phyloP scores from a whole-genome alignment of 2,888 invertebrate genomes.

The Drosophila meridiana region DNA sequence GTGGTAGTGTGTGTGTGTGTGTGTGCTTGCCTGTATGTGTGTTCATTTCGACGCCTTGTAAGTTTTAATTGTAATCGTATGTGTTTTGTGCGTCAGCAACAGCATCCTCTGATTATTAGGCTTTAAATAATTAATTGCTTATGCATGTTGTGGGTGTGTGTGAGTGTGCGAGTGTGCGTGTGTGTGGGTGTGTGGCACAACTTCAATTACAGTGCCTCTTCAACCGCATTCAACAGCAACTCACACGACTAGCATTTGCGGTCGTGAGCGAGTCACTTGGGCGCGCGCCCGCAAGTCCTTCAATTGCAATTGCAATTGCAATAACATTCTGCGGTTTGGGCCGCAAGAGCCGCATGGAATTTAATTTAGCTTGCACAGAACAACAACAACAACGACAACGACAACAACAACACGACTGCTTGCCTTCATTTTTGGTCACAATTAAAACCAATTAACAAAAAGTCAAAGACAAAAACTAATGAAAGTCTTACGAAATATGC shows the following conservation, averaged over 20 bases:
- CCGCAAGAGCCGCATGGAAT: conserved; percentile 59
- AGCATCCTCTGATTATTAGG: conserved; percentile 65
- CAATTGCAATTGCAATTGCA: conserved; percentile 63
- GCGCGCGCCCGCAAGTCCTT: conserved; percentile 17
- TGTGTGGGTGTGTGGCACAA: conserved; percentile 9
- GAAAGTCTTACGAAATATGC: background rate
- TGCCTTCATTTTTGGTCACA: background rate
- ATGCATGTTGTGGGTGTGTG: conserved; percentile 38
- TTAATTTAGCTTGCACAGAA: conserved; percentile 62
- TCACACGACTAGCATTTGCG: conserved; percentile 51
- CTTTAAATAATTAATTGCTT: conserved; percentile 77
- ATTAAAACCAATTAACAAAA: conserved; percentile 13
- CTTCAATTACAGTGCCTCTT: conserved; percentile 8
- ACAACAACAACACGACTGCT: background rate
- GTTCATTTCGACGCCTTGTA: conserved; percentile 75
- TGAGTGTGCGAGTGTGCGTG: conserved; percentile 1
- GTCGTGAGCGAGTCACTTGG: conserved; percentile 50
- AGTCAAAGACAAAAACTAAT: conserved; percentile 23
- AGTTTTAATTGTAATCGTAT: conserved; percentile 76
- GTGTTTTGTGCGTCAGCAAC: conserved; percentile 24
- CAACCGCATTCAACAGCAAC: conserved; percentile 19
- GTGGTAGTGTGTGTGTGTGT: conserved; percentile 1
- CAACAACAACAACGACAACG: background rate
- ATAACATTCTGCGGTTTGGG: conserved; percentile 66
- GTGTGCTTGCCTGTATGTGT: conserved; percentile 17